phyloP scores from a whole-genome alignment of 1,140 invertebrate species.

The Drosophila orena region DNA sequence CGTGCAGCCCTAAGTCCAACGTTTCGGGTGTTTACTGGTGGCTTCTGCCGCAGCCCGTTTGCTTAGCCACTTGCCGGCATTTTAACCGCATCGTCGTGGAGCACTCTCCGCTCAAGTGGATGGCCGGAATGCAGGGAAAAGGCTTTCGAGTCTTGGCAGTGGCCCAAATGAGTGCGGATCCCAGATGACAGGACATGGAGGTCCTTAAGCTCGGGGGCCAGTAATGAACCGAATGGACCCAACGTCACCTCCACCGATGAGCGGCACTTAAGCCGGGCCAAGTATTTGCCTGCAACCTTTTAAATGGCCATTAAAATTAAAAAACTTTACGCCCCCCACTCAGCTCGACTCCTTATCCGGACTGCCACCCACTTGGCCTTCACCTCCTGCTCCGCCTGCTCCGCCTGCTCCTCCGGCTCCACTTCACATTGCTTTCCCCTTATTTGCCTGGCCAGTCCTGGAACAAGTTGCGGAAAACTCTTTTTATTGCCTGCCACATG shows the following conservation, averaged over 20 bases:
- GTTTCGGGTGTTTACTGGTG: neutral
- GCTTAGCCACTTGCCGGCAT: slow-evolving; percentile 47
- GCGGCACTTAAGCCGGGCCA: slow-evolving; percentile 30
- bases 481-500: slow-evolving; percentile 67
- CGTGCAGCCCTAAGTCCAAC: too few species aligned
- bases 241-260: neutral
- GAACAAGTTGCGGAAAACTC: slow-evolving; percentile 54
- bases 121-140: slow-evolving; percentile 5
- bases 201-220: neutral
- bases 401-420: too few species aligned
- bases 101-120: slow-evolving; percentile 15
- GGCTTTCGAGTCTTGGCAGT: slow-evolving; percentile 10
- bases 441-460: slow-evolving; percentile 5
- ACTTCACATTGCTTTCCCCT: neutral
- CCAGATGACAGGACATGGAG: neutral
- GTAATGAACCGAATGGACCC: slow-evolving; percentile 26
- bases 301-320: slow-evolving; percentile 75
- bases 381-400: neutral
- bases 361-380: neutral
- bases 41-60: slow-evolving; percentile 34
- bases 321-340: slow-evolving; percentile 61
- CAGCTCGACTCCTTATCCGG: slow-evolving; percentile 6
- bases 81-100: slow-evolving; percentile 16
- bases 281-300: slow-evolving; percentile 57
- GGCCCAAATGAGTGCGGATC: slow-evolving; percentile 6